Evolutionary conservation across 2,113 vertebrate species (phyloP).

Genomic region (Macroglossus sobrinus): DNA sequence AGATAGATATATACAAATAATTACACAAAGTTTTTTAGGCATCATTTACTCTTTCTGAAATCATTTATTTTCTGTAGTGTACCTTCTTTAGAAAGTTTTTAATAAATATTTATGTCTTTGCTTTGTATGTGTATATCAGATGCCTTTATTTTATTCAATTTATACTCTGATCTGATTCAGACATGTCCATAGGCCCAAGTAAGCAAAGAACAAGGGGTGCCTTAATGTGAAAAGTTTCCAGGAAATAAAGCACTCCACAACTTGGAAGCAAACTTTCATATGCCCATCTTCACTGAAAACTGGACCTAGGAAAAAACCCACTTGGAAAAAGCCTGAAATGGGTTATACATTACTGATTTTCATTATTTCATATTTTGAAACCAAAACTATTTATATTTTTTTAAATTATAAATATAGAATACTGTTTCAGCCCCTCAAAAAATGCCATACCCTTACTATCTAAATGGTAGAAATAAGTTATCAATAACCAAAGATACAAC

Average conservation of each 20-base stretch:
- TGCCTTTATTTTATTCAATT: not conserved
- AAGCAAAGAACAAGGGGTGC: not conserved
- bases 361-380: not conserved
- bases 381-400: not conserved
- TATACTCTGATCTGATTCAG: not conserved
- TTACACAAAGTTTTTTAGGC: not conserved
- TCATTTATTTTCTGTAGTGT: not conserved
- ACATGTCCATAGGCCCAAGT: not conserved
- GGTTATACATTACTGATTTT: not conserved
- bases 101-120: not conserved
- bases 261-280: not conserved
- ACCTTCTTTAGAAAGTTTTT: not conserved
- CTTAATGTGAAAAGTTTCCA: not conserved
- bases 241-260: not conserved
- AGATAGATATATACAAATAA: not conserved
- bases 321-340: not conserved
- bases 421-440: not conserved
- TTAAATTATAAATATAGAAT: not conserved
- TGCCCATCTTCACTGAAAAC: not conserved
- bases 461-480: not conserved
- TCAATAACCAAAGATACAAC: not conserved
- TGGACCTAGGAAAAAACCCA: not conserved
- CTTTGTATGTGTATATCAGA: not conserved
- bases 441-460: not conserved
- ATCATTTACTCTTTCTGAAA: not conserved